phyloP scores from a whole-genome alignment of 2,888 invertebrate genomes.

The Sepioteuthis lessoniana region DNA sequence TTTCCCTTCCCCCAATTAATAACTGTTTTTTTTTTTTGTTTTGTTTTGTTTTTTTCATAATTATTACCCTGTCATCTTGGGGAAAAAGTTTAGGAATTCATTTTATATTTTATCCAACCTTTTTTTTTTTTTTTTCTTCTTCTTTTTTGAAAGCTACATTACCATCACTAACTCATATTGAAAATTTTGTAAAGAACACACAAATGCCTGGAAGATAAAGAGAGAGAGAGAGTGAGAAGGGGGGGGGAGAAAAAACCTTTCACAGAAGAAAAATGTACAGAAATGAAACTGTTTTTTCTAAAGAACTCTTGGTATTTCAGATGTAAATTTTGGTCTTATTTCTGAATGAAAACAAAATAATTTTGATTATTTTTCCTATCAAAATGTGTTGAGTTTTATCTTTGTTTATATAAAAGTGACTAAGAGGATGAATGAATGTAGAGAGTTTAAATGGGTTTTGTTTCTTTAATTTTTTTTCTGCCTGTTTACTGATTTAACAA shows the following conservation, averaged over 20 bases:
- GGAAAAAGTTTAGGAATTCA: neutral
- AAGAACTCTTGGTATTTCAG: constrained; percentile 6
- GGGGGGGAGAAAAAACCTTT: neutral
- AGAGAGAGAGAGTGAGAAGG: neutral
- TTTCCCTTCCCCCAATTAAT: too few species aligned
- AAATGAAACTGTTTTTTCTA: neutral
- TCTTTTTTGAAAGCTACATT: too few species aligned
- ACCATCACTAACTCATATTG: neutral
- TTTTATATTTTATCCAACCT: constrained; percentile 4
- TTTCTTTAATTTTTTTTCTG: too few species aligned
- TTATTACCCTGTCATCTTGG: neutral
- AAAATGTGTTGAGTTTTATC: constrained; percentile 5
- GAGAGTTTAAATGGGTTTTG: too few species aligned
- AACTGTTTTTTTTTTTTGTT: too few species aligned
- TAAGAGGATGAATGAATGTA: too few species aligned
- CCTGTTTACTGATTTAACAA: too few species aligned
- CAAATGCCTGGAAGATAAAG: neutral
- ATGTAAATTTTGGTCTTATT: constrained; percentile 23
- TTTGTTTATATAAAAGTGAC: neutral
- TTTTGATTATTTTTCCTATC: constrained; percentile 33
- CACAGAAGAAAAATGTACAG: constrained; percentile 23
- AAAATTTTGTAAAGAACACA: constrained; percentile 12
- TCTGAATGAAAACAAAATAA: constrained; percentile 25
- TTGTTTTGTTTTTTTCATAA: neutral
- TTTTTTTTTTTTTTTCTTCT: neutral